These are phyloP conservation scores for Carpatolechia fugitivella DNA, from an alignment of 2,888 invertebrate genomes.

Conservation along the genomic window DNA sequence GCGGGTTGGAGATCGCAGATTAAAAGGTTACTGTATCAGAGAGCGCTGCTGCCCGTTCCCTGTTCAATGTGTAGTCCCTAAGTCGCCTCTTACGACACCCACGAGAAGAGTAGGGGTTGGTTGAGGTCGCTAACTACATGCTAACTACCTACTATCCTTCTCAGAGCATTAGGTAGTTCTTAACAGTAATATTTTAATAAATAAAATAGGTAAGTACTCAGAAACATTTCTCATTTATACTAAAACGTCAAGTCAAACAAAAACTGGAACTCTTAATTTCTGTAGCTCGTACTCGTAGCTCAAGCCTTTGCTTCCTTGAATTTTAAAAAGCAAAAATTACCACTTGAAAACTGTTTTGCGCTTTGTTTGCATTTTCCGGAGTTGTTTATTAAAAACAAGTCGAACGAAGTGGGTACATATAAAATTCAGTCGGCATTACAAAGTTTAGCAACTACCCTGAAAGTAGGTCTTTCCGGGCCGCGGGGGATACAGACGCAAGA, in stretches of 20 bases:
- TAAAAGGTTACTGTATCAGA: too few species aligned
- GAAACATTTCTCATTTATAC: too few species aligned
- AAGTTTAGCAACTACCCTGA: conserved; percentile 14
- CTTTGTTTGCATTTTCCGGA: conserved; percentile 10
- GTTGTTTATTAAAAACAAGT: conserved; percentile 15
- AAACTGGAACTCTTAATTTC: conserved; percentile 1
- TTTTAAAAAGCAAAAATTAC: conserved; percentile 11
- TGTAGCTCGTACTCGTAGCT: not conserved
- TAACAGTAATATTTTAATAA: too few species aligned
- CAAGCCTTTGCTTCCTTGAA: not conserved
- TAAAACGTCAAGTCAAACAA: not conserved
- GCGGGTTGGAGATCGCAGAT: too few species aligned
- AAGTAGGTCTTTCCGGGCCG: conserved; percentile 16
- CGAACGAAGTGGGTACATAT: conserved; percentile 14
- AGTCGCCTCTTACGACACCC: too few species aligned
- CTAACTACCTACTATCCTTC: too few species aligned
- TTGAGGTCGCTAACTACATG: too few species aligned
- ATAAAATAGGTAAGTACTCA: too few species aligned
- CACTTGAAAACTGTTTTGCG: conserved; percentile 7
- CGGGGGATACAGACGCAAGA: not conserved
- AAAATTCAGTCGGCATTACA: conserved; percentile 19
- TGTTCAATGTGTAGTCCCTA: too few species aligned
- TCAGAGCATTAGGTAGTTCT: too few species aligned
- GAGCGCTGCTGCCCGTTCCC: too few species aligned
- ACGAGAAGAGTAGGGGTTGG: too few species aligned